A percentile compares a stretch with the other conserved stretches of the same genome.
These are phyloP conservation scores for Phrynosoma blainvillii DNA, from an alignment of 2,113 vertebrate species.

Conservation along the genomic window DNA sequence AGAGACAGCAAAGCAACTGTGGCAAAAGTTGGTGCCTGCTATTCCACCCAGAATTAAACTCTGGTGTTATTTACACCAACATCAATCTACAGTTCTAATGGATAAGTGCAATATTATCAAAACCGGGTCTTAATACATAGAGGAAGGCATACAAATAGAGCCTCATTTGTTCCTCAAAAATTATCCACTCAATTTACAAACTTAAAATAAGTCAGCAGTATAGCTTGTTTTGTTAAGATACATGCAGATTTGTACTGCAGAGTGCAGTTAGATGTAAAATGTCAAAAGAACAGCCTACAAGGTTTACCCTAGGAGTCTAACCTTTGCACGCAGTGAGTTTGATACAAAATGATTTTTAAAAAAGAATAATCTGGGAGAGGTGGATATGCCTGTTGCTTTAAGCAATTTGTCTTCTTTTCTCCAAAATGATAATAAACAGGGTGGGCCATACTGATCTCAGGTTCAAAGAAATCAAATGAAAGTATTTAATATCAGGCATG, in stretches of 20 bases:
- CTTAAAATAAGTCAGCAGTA: background rate
- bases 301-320: conserved; percentile 24
- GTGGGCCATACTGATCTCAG: background rate
- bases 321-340: background rate
- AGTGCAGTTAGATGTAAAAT: background rate
- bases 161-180: background rate
- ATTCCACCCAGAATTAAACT: background rate
- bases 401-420: conserved; percentile 12
- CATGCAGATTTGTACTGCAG: background rate
- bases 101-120: background rate
- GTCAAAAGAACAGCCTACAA: conserved; percentile 25
- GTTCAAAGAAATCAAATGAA: background rate
- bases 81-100: background rate
- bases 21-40: background rate
- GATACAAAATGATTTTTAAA: background rate
- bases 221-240: conserved; percentile 20
- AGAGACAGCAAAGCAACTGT: background rate
- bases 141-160: background rate
- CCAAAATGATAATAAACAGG: background rate
- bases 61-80: background rate
- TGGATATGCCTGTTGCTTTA: conserved; percentile 32
- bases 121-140: background rate
- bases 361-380: background rate
- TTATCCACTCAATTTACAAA: background rate
- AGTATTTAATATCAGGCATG: background rate